Base-by-base conservation (phyloP, 2,797 vertebrate genomes). In the Rhyacichthys aspro region DNA sequence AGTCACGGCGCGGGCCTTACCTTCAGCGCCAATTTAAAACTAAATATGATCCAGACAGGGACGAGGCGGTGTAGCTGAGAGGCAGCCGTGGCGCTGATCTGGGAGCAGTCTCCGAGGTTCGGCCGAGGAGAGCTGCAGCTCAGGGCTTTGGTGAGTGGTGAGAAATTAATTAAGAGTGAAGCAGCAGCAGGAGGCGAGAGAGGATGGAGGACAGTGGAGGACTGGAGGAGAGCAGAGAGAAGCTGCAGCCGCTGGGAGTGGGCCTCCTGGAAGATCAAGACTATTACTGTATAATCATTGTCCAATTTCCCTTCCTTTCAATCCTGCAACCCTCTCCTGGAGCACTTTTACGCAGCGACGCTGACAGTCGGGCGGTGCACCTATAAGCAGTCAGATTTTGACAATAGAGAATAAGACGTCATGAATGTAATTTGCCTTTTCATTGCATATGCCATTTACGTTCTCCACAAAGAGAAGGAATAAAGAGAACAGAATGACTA, bases 81-180 rank as follows among this genome's bases (percentile, higher is more conserved):
- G 84, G 81, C 71, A 66, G 54, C 10, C 44, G 38, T 37, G 78
- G 66, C 48, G 19, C 79, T 63, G 82, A 85, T 87, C 82, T 82
- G 76, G 77, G 79, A 79, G 64, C 72, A 63, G 84, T 81, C 75
- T 83, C 42, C 8, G 67, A 83, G 78, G 79, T 77, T 28, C 59
- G 1, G 62, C 79, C 74, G 81, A 85, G 82, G 78, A 82, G 70
- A 85, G 77, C 81, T 76, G 68, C 77, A 83, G 84, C 82, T 84
- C 63, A 78, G 88, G 90, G 87, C 86, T 86, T 78, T 86, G 86
- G 87, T 85, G 85, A 84, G 84, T 84, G 88, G 89, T 91, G 90
- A 91, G 91, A 90, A 94, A 93, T 92, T 91, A 91, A 92, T 92
- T 92, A 92, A 87, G 84, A 89, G 84, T 89, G 88, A 89, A 91